Conservation (phyloP, 2,113 vertebrate species). For the Hepsetus odoe region DNA sequence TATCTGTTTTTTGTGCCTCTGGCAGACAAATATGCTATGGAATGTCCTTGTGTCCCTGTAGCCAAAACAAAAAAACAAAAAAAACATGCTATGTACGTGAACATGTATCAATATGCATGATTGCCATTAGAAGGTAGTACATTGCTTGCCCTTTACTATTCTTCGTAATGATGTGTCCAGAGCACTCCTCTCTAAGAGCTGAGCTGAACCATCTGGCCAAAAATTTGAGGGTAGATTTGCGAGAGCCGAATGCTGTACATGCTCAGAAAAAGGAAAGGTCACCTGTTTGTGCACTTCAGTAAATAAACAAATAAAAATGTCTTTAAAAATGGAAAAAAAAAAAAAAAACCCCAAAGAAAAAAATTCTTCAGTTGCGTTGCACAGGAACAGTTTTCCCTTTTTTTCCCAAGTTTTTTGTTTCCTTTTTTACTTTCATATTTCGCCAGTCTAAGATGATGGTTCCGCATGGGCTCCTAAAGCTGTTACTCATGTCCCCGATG, state of each 20-base stretch:
- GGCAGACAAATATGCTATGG: conserved; percentile 56
- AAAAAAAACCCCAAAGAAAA: neutral
- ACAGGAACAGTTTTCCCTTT: conserved; percentile 10
- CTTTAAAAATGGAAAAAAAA: neutral
- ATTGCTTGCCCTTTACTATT: conserved; percentile 59
- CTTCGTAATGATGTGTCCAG: conserved; percentile 37
- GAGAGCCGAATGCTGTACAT: conserved; percentile 33
- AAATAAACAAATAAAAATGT: too few species aligned
- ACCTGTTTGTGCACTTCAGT: conserved; percentile 42
- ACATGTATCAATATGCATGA: conserved; percentile 61
- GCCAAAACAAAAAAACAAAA: too few species aligned
- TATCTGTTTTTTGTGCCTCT: conserved; percentile 48
- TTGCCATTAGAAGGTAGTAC: conserved; percentile 57
- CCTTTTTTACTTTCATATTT: neutral
- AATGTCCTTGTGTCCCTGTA: conserved; percentile 60
- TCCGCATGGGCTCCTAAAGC: conserved; percentile 21
- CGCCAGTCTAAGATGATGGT: conserved; percentile 14
- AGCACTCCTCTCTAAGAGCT: conserved; percentile 51
- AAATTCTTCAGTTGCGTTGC: neutral
- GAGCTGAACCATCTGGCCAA: conserved; percentile 24
- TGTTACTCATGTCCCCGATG: conserved; percentile 11
- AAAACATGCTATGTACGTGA: conserved; percentile 58
- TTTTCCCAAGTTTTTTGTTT: neutral
- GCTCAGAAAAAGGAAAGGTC: conserved; percentile 22
- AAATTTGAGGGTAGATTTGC: conserved; percentile 33